A percentile compares a stretch with the other conserved stretches of the same genome.
Conservation (phyloP, 2,113 vertebrate genomes). For the Buteo buteo region DNA sequence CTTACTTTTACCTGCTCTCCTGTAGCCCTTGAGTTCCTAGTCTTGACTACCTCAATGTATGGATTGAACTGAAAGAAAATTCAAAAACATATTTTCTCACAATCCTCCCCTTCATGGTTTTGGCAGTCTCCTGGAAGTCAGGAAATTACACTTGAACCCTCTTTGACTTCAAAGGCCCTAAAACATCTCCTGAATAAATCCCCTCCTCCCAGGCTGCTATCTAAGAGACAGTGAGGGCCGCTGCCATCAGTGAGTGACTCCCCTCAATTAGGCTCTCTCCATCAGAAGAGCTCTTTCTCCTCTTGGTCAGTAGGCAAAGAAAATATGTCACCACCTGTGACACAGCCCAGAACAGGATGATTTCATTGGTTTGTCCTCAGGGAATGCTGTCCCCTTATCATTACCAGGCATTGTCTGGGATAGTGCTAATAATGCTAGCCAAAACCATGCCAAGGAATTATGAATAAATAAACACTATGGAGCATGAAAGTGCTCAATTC, state of each 20-base stretch:
- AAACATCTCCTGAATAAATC: not conserved
- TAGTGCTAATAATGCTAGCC: not conserved
- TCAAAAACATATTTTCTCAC: not conserved
- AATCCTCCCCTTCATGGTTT: not conserved
- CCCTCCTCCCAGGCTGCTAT: not conserved
- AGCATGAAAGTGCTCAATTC: not conserved
- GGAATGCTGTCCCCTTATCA: not conserved
- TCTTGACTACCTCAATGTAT: not conserved
- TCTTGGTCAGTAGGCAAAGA: not conserved
- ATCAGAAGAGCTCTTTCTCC: not conserved
- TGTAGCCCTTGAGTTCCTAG: not conserved
- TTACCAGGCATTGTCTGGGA: not conserved
- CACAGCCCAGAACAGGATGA: not conserved
- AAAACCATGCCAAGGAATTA: not conserved
- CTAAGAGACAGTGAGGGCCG: not conserved
- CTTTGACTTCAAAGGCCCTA: not conserved
- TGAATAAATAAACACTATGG: not conserved
- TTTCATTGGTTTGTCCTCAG: not conserved
- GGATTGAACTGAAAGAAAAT: not conserved
- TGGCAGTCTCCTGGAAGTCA: not conserved
- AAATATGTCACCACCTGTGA: not conserved
- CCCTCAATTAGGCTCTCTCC: not conserved
- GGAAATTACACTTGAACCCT: not conserved
- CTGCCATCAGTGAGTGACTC: fast-evolving
- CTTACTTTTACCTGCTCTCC: not conserved